phyloP scores from a whole-genome alignment of 2,797 vertebrate species.

The Falco naumanni region DNA sequence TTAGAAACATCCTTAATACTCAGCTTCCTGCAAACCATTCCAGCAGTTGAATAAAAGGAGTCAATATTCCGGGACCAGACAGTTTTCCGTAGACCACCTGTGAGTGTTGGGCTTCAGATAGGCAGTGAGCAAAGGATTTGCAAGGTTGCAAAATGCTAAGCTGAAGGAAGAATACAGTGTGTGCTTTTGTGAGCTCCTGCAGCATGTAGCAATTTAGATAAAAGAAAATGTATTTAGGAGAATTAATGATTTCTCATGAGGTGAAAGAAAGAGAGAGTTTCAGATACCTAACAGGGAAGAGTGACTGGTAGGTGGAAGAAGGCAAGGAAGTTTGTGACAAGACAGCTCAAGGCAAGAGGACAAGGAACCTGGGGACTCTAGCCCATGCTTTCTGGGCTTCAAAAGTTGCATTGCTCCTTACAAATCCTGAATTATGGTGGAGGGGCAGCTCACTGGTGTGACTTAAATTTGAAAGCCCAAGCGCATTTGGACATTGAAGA shows the following conservation, averaged over 20 bases:
- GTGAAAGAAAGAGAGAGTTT: neutral
- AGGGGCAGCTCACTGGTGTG: neutral
- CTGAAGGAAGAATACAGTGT: neutral
- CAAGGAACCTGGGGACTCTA: neutral
- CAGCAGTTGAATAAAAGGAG: neutral
- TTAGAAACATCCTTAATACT: neutral
- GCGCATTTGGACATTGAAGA: neutral
- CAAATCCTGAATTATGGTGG: neutral
- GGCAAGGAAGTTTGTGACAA: neutral
- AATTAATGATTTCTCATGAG: neutral
- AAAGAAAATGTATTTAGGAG: neutral
- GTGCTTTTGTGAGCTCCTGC: neutral
- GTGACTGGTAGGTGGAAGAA: neutral
- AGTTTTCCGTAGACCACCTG: neutral
- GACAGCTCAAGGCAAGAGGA: neutral
- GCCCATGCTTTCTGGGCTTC: neutral
- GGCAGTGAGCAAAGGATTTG: neutral
- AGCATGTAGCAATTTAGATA: neutral
- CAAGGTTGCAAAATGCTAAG: neutral
- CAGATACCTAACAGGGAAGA: neutral
- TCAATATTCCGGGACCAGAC: neutral
- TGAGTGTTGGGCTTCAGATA: neutral
- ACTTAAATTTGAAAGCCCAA: neutral
- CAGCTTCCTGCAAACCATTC: neutral
- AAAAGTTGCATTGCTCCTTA: neutral